phyloP scores from a whole-genome alignment of 1,140 invertebrate genomes.

The Drosophila malerkotliana region DNA sequence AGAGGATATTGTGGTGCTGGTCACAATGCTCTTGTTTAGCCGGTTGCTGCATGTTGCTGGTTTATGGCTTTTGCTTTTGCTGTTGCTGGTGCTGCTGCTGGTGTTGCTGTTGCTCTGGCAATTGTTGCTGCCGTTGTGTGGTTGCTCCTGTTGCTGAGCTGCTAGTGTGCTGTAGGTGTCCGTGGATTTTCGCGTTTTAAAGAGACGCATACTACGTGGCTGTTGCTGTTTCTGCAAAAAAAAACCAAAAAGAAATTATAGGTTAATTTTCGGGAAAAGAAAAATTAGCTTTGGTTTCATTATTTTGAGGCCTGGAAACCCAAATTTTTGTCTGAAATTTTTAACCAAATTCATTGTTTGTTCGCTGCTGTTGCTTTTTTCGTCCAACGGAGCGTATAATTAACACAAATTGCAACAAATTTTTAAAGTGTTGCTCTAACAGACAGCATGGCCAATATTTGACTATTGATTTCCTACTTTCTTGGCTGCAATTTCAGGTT shows the following conservation, averaged over 20 bases:
- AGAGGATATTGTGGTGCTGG: conserved; percentile 69
- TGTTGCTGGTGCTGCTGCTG: conserved; percentile 26
- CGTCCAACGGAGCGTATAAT: conserved; percentile 73
- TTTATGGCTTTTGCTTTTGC: conserved; percentile 19
- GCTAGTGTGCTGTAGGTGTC: conserved; percentile 72
- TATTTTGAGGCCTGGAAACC: conserved; percentile 36
- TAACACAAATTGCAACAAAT: conserved; percentile 59
- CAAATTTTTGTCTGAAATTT: conserved; percentile 46
- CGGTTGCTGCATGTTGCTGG: conserved; percentile 66
- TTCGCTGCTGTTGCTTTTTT: conserved; percentile 19
- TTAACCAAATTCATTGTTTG: conserved; percentile 40
- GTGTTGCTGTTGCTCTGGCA: conserved; percentile 30
- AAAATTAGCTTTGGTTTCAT: conserved; percentile 12
- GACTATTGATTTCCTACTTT: conserved; percentile 48
- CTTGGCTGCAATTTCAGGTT: neutral
- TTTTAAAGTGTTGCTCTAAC: conserved; percentile 17
- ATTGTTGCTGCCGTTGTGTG: conserved; percentile 22
- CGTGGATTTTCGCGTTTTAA: conserved; percentile 80
- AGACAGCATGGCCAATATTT: conserved; percentile 9
- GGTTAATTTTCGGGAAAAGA: conserved; percentile 41
- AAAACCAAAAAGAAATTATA: conserved; percentile 9
- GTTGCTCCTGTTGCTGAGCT: conserved; percentile 34
- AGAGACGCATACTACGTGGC: conserved; percentile 74
- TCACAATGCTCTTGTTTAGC: conserved; percentile 70
- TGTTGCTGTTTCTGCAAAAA: conserved; percentile 49